Base-by-base conservation (phyloP, 2,113 vertebrate species). In the Phalacrocorax carbo region DNA sequence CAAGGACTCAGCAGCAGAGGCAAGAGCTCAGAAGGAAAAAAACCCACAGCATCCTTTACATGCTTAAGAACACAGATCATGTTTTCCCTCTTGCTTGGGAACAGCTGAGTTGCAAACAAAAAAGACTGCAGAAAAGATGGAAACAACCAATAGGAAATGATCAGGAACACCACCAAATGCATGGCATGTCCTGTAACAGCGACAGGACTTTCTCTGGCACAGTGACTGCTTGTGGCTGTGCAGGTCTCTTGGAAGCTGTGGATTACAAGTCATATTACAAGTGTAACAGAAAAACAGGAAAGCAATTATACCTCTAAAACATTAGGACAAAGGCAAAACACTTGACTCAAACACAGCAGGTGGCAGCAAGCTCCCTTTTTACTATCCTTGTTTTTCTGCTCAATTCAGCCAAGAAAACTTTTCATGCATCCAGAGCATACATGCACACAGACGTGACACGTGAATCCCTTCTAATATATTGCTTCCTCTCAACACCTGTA, bases 301-400 rank as follows among this genome's bases (percentile, higher is more conserved):
- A 85, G 32, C 70, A 90, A 16, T 84, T 85, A 49, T 11, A 80
- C 20, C 42, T 87, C 66, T 68, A 54, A 66, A 87, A 52, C 44
- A 57, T 18, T 36, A 68, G 23, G 46, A 86, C 72, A 97, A 88
- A 21, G 57, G 61, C 82, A 93, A 92, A 93, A 84, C 80, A n/a
- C 71, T 84, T 18, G 23, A 54, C 23, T 80, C 23, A 55, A 95
- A 94, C 94, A 94, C 90, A 96, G 94, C 83, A 97, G 95, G 93
- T 95, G 95, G 95, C 95, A 97, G 94, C 81, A 94, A 90, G 80
- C 58, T 96, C 90, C 80, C 49, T 93, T 87, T 88, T 68, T 68
- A 62, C 61, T 48, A 23, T 36, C 20, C 44, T 78, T 3, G 2
- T 34, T 78, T 64, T 85, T 86, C 49, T 60, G 10, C 51, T 78